phyloP scores from a whole-genome alignment of 2,797 vertebrate genomes.

The Pipistrellus nathusii region DNA sequence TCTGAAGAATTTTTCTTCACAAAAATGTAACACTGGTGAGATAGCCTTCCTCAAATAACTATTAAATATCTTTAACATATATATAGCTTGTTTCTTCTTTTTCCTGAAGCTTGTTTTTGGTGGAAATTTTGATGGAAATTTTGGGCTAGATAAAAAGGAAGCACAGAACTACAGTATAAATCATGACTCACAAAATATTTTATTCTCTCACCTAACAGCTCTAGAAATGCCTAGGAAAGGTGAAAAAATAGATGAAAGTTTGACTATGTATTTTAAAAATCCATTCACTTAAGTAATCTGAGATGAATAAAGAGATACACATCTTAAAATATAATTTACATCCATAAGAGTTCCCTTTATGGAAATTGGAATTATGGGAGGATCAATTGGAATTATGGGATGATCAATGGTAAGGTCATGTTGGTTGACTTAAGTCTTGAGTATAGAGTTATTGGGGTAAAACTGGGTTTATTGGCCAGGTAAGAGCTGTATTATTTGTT shows the following conservation, averaged over 20 bases:
- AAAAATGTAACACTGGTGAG: constrained; percentile 14
- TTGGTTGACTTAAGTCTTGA: background rate
- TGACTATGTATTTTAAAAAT: constrained; percentile 12
- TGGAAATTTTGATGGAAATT: constrained; percentile 51
- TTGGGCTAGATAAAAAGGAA: constrained; percentile 28
- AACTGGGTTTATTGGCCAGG: background rate
- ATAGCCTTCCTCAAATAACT: constrained; percentile 10
- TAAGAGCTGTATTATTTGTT: background rate
- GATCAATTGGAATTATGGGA: background rate
- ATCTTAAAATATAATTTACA: background rate
- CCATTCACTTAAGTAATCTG: background rate
- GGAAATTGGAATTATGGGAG: background rate
- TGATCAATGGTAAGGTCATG: background rate
- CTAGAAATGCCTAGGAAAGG: background rate
- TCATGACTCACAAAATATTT: background rate
- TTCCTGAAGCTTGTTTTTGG: constrained; percentile 40
- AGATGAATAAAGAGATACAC: background rate
- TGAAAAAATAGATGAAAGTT: background rate
- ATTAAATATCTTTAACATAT: constrained; percentile 59
- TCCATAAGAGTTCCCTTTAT: background rate
- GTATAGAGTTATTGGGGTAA: background rate
- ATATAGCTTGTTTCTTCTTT: constrained; percentile 18
- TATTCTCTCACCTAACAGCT: background rate
- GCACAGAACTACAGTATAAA: background rate
- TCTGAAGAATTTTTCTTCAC: constrained; percentile 18